Base-by-base conservation (phyloP, 2,113 vertebrate species). In the Anguilla rostrata region DNA sequence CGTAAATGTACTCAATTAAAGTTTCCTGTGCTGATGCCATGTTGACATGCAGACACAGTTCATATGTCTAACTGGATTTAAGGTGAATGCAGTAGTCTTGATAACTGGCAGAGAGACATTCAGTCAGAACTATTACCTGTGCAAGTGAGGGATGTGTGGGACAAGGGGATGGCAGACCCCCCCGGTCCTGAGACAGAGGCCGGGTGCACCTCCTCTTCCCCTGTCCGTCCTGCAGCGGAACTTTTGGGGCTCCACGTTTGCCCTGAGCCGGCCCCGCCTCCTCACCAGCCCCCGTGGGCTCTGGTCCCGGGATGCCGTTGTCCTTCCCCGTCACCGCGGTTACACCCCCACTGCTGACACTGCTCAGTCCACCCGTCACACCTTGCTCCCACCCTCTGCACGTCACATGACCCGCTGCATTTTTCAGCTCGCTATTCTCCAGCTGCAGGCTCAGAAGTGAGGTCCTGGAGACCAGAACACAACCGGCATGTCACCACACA, bases 371-470 rank as follows among this genome's bases (percentile, higher is more conserved):
- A 0, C 90, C 89, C 20, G 75, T 78, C 88, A 96, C 94, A 90
- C 94, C 90, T 0, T 95, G 91, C 20, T 94, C 91, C 89, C 91
- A 90, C 87, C 90, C 89, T 56, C 92, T 91, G 56, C 86, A 96
- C 11, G 88, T 95, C 18, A 91, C 92, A 94, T 95, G 90, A 88
- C 94, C 92, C 91, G 94, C 89, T 84, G 49, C 66, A 71, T 96
- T 94, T 87, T 95, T 96, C 89, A 96, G 92, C 87, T 96, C 93
- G 0, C 93, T 94, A 0, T 97, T 97, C 92, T 97, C 96, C 87
- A 94, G 92, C 91, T 93, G 97, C 86, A 97, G 91, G 88, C 94
- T 95, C 90, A 96, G 92, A 93, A 96, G 92, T 7, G 92, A 93
- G 85, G 94, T 96, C 94, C 98, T 95, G 85, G 26, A 56, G 22